Percentiles rank a stretch among this genome's conserved stretches.
Conservation (phyloP, 1,140 invertebrate genomes). For the Papilio polyxenes region DNA sequence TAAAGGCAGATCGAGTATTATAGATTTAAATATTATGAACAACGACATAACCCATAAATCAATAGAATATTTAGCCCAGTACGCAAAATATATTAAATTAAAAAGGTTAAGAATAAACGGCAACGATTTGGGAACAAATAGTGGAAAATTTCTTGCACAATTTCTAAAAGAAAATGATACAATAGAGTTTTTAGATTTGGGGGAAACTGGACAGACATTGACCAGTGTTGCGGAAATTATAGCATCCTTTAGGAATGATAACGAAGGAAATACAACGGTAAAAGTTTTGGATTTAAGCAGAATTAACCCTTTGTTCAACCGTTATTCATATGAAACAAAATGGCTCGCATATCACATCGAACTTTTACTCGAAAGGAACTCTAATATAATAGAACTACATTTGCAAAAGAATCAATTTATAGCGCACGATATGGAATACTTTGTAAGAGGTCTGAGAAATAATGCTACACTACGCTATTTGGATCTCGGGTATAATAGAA, state of each 20-base stretch:
- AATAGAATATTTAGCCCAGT: conserved; percentile 64
- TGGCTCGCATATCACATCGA: conserved; percentile 75
- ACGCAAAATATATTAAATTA: conserved; percentile 70
- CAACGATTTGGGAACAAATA: conserved; percentile 80
- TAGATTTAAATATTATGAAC: conserved; percentile 79
- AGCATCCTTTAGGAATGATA: conserved; percentile 69
- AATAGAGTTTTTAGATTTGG: conserved; percentile 80
- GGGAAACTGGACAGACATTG: conserved; percentile 79
- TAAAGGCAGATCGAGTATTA: conserved; percentile 64
- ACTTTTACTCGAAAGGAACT: conserved; percentile 70
- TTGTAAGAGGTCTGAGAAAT: conserved; percentile 74
- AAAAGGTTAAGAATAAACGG: conserved; percentile 79
- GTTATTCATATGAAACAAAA: conserved; percentile 71
- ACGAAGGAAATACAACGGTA: conserved; percentile 67
- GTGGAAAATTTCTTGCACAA: conserved; percentile 75
- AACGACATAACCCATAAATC: conserved; percentile 77
- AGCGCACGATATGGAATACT: conserved; percentile 81
- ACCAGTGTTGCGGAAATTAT: conserved; percentile 78
- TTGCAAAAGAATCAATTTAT: conserved; percentile 82
- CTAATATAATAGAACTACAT: conserved; percentile 79
- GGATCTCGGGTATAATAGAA: conserved; percentile 81
- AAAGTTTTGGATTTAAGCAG: conserved; percentile 81
- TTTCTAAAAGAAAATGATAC: conserved; percentile 74
- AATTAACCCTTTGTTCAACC: conserved; percentile 73
- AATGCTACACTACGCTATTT: conserved; percentile 80